These are phyloP conservation scores for Sesamia nonagrioides DNA, from an alignment of 1,140 invertebrate species.

Conservation along the genomic window DNA sequence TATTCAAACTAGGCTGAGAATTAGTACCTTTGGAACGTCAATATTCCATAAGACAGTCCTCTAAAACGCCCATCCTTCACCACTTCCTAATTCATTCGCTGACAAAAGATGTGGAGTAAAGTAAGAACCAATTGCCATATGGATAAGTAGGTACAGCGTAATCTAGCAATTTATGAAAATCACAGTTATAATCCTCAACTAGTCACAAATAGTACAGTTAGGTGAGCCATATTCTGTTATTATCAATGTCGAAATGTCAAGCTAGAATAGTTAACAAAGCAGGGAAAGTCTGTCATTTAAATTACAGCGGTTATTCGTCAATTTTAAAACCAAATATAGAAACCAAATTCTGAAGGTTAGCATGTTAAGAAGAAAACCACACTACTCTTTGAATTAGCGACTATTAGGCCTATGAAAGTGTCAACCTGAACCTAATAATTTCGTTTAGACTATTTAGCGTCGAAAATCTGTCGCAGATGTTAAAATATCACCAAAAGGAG, in stretches of 20 bases:
- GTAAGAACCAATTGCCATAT: background rate
- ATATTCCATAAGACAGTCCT: too few relatives aligned
- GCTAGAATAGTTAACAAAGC: background rate
- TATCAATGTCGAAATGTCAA: background rate
- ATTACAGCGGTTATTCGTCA: background rate
- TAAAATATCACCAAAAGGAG: constrained; percentile 52
- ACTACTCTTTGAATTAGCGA: constrained; percentile 29
- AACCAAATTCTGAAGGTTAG: constrained; percentile 4
- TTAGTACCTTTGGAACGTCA: too few relatives aligned
- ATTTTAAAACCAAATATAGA: constrained; percentile 26
- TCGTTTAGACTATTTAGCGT: constrained; percentile 22
- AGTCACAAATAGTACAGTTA: constrained; percentile 14
- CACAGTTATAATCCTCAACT: constrained; percentile 6
- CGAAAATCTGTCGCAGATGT: constrained; percentile 34
- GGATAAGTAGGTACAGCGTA: background rate
- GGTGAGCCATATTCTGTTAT: background rate
- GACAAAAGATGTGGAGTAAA: too few relatives aligned
- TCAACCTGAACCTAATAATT: constrained; percentile 30
- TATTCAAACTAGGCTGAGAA: too few relatives aligned
- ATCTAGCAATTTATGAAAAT: background rate
- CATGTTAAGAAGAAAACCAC: background rate
- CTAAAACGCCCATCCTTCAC: too few relatives aligned
- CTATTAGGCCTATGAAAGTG: background rate
- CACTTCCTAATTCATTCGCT: too few relatives aligned
- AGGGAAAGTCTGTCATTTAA: background rate